Conservation (phyloP, 1,140 invertebrate species). For the Holotrichia oblita region DNA sequence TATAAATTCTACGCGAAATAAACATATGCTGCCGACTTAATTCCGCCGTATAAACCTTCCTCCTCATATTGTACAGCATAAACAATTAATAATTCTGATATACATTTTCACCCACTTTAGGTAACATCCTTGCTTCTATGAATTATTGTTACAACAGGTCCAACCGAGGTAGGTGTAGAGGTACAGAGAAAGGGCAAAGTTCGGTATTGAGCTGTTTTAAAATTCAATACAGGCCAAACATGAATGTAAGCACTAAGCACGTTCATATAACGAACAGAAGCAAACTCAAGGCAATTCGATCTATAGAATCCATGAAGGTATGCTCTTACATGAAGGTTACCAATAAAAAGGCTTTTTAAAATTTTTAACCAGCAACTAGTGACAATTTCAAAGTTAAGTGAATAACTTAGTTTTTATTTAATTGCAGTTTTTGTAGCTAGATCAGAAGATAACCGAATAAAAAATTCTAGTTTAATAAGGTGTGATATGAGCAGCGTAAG, state of each 20-base stretch:
- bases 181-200: background rate
- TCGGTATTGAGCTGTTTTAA: constrained; percentile 12
- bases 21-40: background rate
- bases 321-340: too few species aligned
- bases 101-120: constrained; percentile 5
- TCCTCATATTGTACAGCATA: background rate
- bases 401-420: too few species aligned
- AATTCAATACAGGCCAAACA: background rate
- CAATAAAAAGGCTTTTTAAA: too few species aligned
- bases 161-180: background rate
- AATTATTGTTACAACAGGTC: background rate
- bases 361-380: too few species aligned
- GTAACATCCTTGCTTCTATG: background rate
- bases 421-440: too few species aligned
- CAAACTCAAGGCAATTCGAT: too few species aligned
- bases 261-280: background rate
- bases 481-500: too few species aligned
- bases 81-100: constrained; percentile 9
- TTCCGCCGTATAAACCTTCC: background rate
- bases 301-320: too few species aligned
- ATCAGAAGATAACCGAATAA: too few species aligned
- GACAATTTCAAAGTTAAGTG: too few species aligned
- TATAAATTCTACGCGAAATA: background rate
- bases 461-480: too few species aligned
- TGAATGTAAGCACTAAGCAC: background rate